These are phyloP conservation scores for Argyresthia albistria DNA, from an alignment of 2,888 invertebrate species.

Conservation along the genomic window DNA sequence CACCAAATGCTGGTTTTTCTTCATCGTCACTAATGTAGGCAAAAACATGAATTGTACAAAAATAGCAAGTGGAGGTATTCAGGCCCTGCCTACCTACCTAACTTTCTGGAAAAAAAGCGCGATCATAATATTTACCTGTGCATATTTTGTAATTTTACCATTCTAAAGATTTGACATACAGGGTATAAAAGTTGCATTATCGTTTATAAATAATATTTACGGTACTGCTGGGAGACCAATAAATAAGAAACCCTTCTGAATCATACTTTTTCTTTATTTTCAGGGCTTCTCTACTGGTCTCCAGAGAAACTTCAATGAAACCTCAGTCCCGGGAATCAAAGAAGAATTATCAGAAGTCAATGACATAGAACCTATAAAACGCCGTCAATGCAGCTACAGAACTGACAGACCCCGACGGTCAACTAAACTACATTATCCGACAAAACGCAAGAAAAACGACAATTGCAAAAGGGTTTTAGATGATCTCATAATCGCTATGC, in stretches of 20 bases:
- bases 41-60: too few relatives aligned
- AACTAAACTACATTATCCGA: slow-evolving; percentile 6
- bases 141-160: neutral
- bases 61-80: too few relatives aligned
- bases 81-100: slow-evolving; percentile 60
- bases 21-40: too few relatives aligned
- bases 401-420: slow-evolving; percentile 39
- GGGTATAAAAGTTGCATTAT: too few relatives aligned
- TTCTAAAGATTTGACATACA: neutral
- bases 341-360: slow-evolving; percentile 32
- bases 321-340: slow-evolving; percentile 23
- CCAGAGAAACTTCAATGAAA: slow-evolving; percentile 12
- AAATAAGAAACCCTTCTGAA: too few relatives aligned
- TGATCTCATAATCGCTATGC: slow-evolving; percentile 41
- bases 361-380: slow-evolving; percentile 21
- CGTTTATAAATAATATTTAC: too few relatives aligned
- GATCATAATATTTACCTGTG: neutral
- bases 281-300: slow-evolving; percentile 16
- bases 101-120: slow-evolving; percentile 31
- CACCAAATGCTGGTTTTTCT: too few relatives aligned
- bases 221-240: too few relatives aligned
- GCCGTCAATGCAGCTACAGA: slow-evolving; percentile 36
- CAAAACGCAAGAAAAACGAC: slow-evolving; percentile 15
- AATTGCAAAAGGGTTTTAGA: slow-evolving; percentile 42
- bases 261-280: slow-evolving; percentile 10